Evolutionary conservation across 92 coral and sea anemone genomes (phyloP).

Genomic region (Plumapathes pennacea): DNA sequence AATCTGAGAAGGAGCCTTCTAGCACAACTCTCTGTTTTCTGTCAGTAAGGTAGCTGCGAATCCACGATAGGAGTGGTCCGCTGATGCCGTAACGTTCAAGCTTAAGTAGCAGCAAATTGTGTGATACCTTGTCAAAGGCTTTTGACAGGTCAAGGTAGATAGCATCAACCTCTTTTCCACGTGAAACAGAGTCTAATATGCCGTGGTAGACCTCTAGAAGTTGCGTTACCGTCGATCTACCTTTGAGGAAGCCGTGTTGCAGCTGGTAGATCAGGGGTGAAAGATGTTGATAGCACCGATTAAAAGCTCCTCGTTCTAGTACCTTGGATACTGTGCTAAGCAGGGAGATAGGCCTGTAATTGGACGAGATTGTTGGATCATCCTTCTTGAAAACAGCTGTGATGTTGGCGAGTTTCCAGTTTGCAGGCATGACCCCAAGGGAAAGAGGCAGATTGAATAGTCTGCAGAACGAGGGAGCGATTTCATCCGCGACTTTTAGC

Average conservation of each 20-base stretch:
- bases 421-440: constrained; percentile 35
- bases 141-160: constrained; percentile 41
- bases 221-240: constrained; percentile 38
- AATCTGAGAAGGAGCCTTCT: constrained; percentile 16
- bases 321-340: constrained; percentile 40
- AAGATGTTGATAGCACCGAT: constrained; percentile 33
- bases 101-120: constrained; percentile 34
- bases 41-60: constrained; percentile 14
- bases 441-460: constrained; percentile 48
- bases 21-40: constrained; percentile 23
- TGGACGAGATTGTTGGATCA: constrained; percentile 32
- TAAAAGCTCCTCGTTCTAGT: constrained; percentile 41
- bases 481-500: constrained; percentile 42
- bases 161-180: constrained; percentile 18
- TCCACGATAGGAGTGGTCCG: constrained; percentile 26
- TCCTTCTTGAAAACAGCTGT: constrained; percentile 49
- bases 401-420: constrained; percentile 47
- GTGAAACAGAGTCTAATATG: constrained; percentile 12
- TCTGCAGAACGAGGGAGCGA: constrained; percentile 27
- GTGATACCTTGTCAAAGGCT: constrained; percentile 51
- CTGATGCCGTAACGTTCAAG: constrained; percentile 22
- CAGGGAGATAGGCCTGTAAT: constrained; percentile 54
- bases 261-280: constrained; percentile 26
- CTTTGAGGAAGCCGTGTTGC: constrained; percentile 50
- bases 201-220: constrained; percentile 16